Conservation (phyloP, 2,888 invertebrate species). For the Palloptera scutellata region DNA sequence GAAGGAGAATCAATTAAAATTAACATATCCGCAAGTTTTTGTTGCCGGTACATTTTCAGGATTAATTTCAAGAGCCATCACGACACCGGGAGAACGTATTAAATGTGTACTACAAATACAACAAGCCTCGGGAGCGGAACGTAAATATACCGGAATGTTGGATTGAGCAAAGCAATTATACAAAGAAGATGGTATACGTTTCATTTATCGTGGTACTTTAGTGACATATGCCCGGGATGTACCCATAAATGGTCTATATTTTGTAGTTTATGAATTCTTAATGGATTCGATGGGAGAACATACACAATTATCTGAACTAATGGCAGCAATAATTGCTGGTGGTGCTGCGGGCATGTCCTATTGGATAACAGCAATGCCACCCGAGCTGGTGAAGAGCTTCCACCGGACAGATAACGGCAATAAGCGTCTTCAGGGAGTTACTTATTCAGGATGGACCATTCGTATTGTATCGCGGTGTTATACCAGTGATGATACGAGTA, state of each 20-base stretch:
- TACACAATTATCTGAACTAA: not conserved
- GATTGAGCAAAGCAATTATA: slow-evolving; percentile 91
- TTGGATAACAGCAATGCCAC: not conserved
- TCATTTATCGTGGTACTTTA: slow-evolving; percentile 89
- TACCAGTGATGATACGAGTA: too few species aligned
- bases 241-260: not conserved
- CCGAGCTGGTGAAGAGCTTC: not conserved
- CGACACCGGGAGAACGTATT: slow-evolving; percentile 98
- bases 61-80: slow-evolving; percentile 94
- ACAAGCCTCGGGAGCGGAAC: slow-evolving; percentile 70
- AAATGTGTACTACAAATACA: slow-evolving; percentile 96
- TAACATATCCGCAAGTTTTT: slow-evolving; percentile 81
- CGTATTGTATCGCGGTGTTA: too few species aligned
- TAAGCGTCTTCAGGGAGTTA: too few species aligned
- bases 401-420: too few species aligned
- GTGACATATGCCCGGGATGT: slow-evolving; percentile 78
- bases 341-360: not conserved
- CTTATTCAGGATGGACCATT: too few species aligned
- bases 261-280: not conserved
- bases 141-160: slow-evolving; percentile 84
- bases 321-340: not conserved
- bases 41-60: slow-evolving; percentile 96
- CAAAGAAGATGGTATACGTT: slow-evolving; percentile 87
- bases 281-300: not conserved
- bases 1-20: slow-evolving; percentile 67